phyloP scores from a whole-genome alignment of 2,113 vertebrate genomes.

The Morone saxatilis region DNA sequence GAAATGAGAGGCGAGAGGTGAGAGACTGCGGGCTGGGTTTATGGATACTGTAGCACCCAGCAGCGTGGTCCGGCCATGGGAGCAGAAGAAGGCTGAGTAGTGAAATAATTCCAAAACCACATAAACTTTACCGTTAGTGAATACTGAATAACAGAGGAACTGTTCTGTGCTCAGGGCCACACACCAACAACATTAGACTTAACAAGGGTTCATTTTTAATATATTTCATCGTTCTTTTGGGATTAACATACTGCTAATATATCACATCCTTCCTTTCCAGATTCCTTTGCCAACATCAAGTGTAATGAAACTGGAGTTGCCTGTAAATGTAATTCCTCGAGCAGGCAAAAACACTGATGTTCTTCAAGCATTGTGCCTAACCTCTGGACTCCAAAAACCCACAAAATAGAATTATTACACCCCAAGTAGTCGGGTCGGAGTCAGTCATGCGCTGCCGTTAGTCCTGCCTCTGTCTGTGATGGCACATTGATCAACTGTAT shows the following conservation, averaged over 20 bases:
- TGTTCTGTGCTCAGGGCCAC: constrained; percentile 66
- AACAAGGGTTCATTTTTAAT: constrained; percentile 62
- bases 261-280: constrained; percentile 61
- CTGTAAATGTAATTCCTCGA: constrained; percentile 53
- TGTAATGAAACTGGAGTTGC: constrained; percentile 46
- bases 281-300: constrained; percentile 50
- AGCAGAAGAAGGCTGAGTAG: constrained; percentile 46
- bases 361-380: constrained; percentile 59
- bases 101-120: constrained; percentile 67
- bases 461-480: constrained; percentile 62
- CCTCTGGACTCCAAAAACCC: constrained; percentile 58
- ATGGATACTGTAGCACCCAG: constrained; percentile 55
- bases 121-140: constrained; percentile 56
- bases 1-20: constrained; percentile 73
- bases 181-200: constrained; percentile 70
- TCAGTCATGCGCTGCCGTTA: constrained; percentile 57
- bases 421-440: constrained; percentile 45
- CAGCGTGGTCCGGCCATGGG: constrained; percentile 30
- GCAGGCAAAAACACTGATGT: constrained; percentile 49
- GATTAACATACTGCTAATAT: constrained; percentile 60
- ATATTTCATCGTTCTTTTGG: constrained; percentile 53
- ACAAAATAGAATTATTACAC: constrained; percentile 69
- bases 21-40: constrained; percentile 62
- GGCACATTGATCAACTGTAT: constrained; percentile 62
- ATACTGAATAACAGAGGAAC: constrained; percentile 54